Evolutionary conservation across 2,797 vertebrate genomes (phyloP), one percentile per base, ranked within the genome.

Genomic region (Echeneis naucrates): DNA sequence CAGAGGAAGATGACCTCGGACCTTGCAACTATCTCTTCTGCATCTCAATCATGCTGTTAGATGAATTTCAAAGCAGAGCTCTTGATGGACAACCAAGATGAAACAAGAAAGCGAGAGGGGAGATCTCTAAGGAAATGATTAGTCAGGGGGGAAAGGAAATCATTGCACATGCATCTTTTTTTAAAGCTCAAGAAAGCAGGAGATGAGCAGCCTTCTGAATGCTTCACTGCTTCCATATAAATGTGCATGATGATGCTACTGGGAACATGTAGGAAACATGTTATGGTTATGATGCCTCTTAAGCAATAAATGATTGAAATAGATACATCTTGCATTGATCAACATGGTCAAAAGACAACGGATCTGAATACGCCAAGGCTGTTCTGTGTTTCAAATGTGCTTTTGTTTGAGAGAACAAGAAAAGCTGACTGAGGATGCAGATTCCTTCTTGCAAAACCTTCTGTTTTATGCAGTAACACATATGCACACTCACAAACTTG

Each of bases 21-120:
- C 79, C 80, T 61, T 19, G 68, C 58, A 65, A 77, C 69, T 32
- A 69, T 72, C 72, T 71, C 68, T 56, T 89, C 72, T 87, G 90
- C 85, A 92, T 92, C 79, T 83, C 76, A 92, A 91, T 89, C 73
- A 63, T 0, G 58, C 58, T 50, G 24, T 27, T 48, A 21, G 87
- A 89, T 92, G 88, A 94, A 94, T 92, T 94, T 94, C 92, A 94
- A 94, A 93, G 92, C 73, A 1, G 11, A 71, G 58, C 56, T 73
- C 32, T 68, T 93, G 92, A 93, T 60, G 77, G 92, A 92, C 87
- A 88, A 79, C 60, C 58, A 23, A 61, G 60, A 72, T 5, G 21
- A 85, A 85, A 86, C 12, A 48, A 73, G 47, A 44, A 58, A 44
- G 80, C 67, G 81, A 68, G 19, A 45, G 64, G 37, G 32, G 54